Evolutionary conservation across 2,888 invertebrate genomes (phyloP), one percentile per base, ranked within the genome.

Genomic region (Trissolcus japonicus): DNA sequence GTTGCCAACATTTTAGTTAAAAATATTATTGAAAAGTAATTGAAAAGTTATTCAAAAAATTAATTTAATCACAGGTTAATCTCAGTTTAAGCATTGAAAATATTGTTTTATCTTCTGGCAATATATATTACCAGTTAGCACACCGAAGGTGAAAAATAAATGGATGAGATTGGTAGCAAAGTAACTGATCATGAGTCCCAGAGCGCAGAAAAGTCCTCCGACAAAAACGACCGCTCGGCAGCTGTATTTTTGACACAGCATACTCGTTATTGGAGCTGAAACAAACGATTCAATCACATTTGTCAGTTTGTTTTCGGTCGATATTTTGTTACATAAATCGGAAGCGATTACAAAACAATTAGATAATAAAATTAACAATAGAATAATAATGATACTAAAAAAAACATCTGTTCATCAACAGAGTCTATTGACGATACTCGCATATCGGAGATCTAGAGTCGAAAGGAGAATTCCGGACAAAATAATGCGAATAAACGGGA

Each of bases 161-260:
- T 94, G 94, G 65, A 93, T 86, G 61, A 94, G 88, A n/a, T 91
- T 93, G 6, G 91, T 93, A 76, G 94, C 94, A 86, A 94, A 94
- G 86, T 92, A 94, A 51, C 93, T 93, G 14, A 93, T 89, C 0
- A 93, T 92, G 57, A 94, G 91, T 13, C 94, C 94, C 0, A 93
- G 90, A 0, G 93, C 93, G 82, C 94, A 94, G 87, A 94, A 94
- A 55, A 94, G 88, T 0, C 94, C 94, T 0, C 94, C 94, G 63
- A 92, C 91, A 86, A 94, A 94, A 46, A 94, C 94, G 0, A 94
- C 94, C 2, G 92, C 88, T 0, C 94, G 91, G 79, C 94, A 94
- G 80, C 90, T 89, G 85, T 90, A 90, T 78, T 89, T 89, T 83
- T 94, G 94, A 81, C 94, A 94, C 0, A 94, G 89, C 11, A 94